phyloP scores from a whole-genome alignment of 2,888 invertebrate species.

The Drosophila nigritarsus region DNA sequence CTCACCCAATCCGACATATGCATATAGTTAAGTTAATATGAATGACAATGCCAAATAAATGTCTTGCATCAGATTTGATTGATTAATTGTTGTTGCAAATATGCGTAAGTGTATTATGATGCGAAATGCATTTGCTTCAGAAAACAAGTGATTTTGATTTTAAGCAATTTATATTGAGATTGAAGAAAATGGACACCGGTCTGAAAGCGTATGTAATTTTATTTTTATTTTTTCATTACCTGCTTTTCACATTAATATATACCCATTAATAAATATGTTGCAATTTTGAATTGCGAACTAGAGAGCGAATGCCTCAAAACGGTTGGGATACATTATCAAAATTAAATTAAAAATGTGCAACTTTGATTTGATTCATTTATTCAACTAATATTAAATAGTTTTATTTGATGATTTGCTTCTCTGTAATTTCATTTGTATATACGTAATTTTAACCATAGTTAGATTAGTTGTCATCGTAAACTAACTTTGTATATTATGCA shows the following conservation, averaged over 20 bases:
- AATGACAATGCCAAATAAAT: slow-evolving; percentile 22
- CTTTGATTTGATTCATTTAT: slow-evolving; percentile 53
- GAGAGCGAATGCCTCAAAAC: neutral
- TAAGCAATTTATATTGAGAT: neutral
- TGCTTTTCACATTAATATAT: neutral
- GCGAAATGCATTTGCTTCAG: neutral
- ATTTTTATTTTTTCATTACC: neutral
- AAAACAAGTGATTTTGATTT: neutral
- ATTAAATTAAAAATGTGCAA: neutral
- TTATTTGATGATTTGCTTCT: slow-evolving; percentile 64
- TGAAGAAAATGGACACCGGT: neutral
- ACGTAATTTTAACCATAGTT: slow-evolving; percentile 46
- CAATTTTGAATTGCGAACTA: neutral
- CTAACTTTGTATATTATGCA: slow-evolving; percentile 54
- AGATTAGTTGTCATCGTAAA: slow-evolving; percentile 27
- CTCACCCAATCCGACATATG: slow-evolving; percentile 9
- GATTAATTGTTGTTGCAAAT: slow-evolving; percentile 8
- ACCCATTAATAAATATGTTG: neutral
- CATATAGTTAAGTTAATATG: slow-evolving; percentile 25
- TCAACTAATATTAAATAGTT: slow-evolving; percentile 73
- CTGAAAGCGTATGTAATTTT: neutral
- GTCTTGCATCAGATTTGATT: slow-evolving; percentile 29
- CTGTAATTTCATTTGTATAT: slow-evolving; percentile 66
- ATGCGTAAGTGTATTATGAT: slow-evolving; percentile 23
- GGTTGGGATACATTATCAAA: neutral